Evolutionary conservation across 2,113 vertebrate species (phyloP), one percentile per base, ranked within the genome.

Genomic region (Turnix velox): DNA sequence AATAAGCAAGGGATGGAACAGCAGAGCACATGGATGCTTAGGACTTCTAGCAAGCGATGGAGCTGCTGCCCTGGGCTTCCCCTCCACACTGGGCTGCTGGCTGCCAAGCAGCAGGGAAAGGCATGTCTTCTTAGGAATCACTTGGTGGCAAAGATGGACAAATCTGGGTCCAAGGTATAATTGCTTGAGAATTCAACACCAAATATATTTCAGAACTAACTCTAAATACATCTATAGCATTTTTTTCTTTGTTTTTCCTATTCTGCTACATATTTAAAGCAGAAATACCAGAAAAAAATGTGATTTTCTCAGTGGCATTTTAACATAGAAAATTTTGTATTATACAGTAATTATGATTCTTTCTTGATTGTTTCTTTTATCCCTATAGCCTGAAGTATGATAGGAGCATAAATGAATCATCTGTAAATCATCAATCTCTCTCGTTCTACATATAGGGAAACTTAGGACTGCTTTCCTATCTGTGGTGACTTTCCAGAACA

Each of bases 341-440:
- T 84, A 91, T 63, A 65, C 67, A 83, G 78, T 79, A 93, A 94
- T 66, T 76, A 68, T 37, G 81, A 37, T 54, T 81, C 84, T 82
- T 90, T 73, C 43, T 65, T 92, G 93, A 92, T 76, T 74, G 68
- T 86, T 48, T 37, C 86, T 96, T 88, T 92, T 89, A 89, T 82
- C 43, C 45, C 33, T 82, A 78, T 51, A 90, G 89, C 49, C 87
- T 51, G 90, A 90, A 94, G 90, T 35, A 35, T 22, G 86, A 82
- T 49, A 85, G 74, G 30, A 95, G 40, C 78, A 91, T 71, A 91
- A 80, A 92, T 84, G 82, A 93, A 93, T 93, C 74, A 93, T 45
- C 33, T 77, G 59, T 37, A 49, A 52, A 84, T 71, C 88, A 91
- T 72, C 72, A 63, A 37, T 75, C 87, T 91, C 73, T 82, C 78